Conservation (phyloP, 2,113 vertebrate genomes). For the Pheucticus melanocephalus region DNA sequence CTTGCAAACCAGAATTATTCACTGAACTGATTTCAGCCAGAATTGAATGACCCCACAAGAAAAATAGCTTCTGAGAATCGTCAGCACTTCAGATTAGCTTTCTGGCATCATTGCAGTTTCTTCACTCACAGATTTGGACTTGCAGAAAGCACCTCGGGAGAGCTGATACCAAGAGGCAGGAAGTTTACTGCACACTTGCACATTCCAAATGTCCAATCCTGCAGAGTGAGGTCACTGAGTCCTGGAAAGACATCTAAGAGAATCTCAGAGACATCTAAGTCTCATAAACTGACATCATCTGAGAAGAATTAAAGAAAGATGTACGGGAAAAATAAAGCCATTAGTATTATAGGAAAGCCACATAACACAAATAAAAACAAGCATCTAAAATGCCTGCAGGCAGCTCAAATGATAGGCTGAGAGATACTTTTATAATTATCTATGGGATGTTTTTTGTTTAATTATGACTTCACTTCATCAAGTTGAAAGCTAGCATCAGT, state of each 20-base stretch:
- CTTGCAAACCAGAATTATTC: background rate
- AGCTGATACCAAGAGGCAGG: background rate
- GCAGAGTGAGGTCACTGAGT: constrained; percentile 29
- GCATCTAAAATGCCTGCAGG: background rate
- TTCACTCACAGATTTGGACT: background rate
- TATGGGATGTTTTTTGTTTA: background rate
- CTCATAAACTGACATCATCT: constrained; percentile 10
- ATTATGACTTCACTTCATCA: constrained; percentile 14
- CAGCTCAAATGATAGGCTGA: background rate
- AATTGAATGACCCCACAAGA: background rate
- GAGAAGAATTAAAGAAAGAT: background rate
- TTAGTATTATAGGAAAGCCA: background rate
- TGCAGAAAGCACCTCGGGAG: background rate
- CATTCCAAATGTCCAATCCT: constrained; percentile 20
- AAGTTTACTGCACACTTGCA: constrained; percentile 1
- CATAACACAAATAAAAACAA: background rate
- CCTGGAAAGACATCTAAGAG: constrained; percentile 53
- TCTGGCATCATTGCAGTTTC: background rate
- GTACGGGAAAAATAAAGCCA: background rate
- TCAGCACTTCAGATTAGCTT: background rate
- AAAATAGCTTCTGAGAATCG: background rate
- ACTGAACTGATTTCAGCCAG: background rate
- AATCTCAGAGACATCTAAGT: no score
- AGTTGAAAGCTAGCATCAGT: background rate
- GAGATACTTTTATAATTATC: background rate